Evolutionary conservation across 2,797 vertebrate genomes (phyloP).

Genomic region (Chelmon rostratus): DNA sequence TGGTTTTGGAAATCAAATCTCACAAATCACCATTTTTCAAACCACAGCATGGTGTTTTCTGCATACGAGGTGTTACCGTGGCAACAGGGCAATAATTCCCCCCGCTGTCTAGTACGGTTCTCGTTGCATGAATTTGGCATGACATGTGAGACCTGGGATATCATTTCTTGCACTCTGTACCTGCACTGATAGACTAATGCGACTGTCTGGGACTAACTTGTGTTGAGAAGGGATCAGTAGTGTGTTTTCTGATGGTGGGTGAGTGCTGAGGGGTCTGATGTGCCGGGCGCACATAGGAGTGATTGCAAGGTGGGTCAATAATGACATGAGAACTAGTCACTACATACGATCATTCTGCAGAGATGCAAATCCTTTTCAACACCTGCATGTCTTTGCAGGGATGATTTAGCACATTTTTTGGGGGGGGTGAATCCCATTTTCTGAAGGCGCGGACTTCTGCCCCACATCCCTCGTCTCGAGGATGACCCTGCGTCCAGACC

Average conservation of each 20-base stretch:
- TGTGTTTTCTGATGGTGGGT: slow-evolving; percentile 25
- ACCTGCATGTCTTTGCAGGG: background rate
- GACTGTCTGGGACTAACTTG: slow-evolving; percentile 19
- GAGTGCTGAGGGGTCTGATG: background rate
- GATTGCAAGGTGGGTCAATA: slow-evolving; percentile 42
- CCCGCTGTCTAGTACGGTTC: slow-evolving; percentile 69
- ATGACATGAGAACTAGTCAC: slow-evolving; percentile 28
- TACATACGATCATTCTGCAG: slow-evolving; percentile 34
- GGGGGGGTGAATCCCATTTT: slow-evolving; percentile 5
- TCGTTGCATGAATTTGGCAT: slow-evolving; percentile 76
- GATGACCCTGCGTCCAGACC: slow-evolving; percentile 68
- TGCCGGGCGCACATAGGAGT: slow-evolving; percentile 9
- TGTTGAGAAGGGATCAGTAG: slow-evolving; percentile 2
- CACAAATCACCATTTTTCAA: slow-evolving; percentile 73
- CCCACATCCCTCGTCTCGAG: slow-evolving; percentile 42
- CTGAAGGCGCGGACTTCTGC: background rate
- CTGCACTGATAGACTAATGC: slow-evolving; percentile 33
- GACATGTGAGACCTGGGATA: slow-evolving; percentile 58
- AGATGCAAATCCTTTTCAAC: slow-evolving; percentile 27
- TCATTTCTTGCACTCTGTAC: slow-evolving; percentile 46
- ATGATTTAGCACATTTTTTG: background rate
- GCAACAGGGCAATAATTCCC: slow-evolving; percentile 79
- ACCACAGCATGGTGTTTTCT: slow-evolving; percentile 63
- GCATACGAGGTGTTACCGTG: slow-evolving; percentile 78
- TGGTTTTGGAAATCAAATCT: slow-evolving; percentile 74